Conservation (phyloP, 2,888 invertebrate species). For the Anthrax anthrax region DNA sequence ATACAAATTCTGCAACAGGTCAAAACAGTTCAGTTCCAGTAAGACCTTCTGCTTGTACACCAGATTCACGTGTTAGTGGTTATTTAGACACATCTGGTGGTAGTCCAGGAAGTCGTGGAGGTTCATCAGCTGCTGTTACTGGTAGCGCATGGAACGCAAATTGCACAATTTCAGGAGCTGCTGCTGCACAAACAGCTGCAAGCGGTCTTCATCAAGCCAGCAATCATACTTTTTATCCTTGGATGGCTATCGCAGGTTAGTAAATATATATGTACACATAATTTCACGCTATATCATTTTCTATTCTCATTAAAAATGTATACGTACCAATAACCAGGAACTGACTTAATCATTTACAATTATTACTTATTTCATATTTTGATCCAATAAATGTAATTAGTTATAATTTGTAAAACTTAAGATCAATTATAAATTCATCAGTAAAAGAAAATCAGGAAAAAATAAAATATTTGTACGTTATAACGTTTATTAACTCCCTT, state of each 20-base stretch:
- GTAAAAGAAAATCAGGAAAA: too few species aligned
- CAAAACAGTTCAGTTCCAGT: slow-evolving; percentile 40
- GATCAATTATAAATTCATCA: too few species aligned
- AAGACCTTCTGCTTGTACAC: slow-evolving; percentile 78
- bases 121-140: slow-evolving; percentile 38
- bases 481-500: too few species aligned
- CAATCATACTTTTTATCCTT: slow-evolving; percentile 92
- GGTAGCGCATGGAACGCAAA: slow-evolving; percentile 75
- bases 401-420: too few species aligned
- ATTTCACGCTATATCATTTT: too few species aligned
- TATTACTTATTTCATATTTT: too few species aligned
- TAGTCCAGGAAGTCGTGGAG: slow-evolving; percentile 59
- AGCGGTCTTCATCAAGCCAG: slow-evolving; percentile 79
- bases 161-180: slow-evolving; percentile 64
- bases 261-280: slow-evolving; percentile 6
- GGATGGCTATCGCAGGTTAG: slow-evolving; percentile 99
- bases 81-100: slow-evolving; percentile 64
- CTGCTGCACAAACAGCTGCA: slow-evolving; percentile 63
- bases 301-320: too few species aligned
- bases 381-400: too few species aligned
- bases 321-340: too few species aligned
- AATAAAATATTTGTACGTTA: too few species aligned
- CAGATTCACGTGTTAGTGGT: slow-evolving; percentile 69
- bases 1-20: slow-evolving; percentile 45
- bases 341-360: too few species aligned